Conservation (phyloP, 64 coral and sea anemone species). For the Exaiptasia diaphana region DNA sequence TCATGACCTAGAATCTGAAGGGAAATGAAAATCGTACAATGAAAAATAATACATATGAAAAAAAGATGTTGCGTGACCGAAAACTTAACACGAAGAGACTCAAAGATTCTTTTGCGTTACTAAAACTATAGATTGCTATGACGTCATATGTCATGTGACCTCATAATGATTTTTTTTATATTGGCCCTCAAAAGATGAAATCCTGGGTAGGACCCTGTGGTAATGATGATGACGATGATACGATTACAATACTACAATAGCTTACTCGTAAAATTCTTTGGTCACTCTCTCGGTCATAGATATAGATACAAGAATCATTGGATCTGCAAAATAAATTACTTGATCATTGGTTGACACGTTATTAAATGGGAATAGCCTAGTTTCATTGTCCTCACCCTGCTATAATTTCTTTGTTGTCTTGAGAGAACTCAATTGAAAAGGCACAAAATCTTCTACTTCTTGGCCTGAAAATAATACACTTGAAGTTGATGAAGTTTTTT, state of each 20-base stretch:
- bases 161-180: too few relatives aligned
- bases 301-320: conserved; percentile 86
- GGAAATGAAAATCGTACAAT: too few relatives aligned
- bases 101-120: too few relatives aligned
- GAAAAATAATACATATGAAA: too few relatives aligned
- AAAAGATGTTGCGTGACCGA: too few relatives aligned
- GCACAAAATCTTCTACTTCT: conserved; percentile 72
- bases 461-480: conserved; percentile 45
- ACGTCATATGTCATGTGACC: too few relatives aligned
- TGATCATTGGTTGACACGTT: background rate
- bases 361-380: too few relatives aligned
- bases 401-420: conserved; percentile 87
- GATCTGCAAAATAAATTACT: background rate
- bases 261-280: conserved; percentile 74
- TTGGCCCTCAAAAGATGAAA: too few relatives aligned
- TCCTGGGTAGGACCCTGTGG: too few relatives aligned
- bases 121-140: too few relatives aligned
- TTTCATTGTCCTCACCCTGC: conserved; percentile 95
- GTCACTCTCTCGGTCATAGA: conserved; percentile 85
- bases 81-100: background rate
- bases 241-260: too few relatives aligned
- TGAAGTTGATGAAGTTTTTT: background rate
- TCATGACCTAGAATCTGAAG: conserved; percentile 64
- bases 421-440: conserved; percentile 93
- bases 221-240: too few relatives aligned